Evolutionary conservation across 1,140 invertebrate genomes (phyloP).

Genomic region (Marisa cornuarietis): DNA sequence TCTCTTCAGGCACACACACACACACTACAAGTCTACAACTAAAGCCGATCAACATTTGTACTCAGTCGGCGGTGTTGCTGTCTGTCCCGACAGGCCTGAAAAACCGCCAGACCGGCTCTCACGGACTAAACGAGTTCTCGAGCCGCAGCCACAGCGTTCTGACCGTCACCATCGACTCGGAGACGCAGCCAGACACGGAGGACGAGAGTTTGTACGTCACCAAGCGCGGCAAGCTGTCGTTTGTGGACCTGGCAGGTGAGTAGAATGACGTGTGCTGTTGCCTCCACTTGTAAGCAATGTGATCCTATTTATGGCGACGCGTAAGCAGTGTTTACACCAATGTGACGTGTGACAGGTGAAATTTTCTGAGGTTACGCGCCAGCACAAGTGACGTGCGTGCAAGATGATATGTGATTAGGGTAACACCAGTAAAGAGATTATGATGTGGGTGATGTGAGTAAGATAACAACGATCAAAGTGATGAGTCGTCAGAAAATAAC

Average conservation of each 20-base stretch:
- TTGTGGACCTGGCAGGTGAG: conserved; percentile 66
- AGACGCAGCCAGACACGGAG: conserved; percentile 70
- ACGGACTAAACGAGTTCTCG: conserved; percentile 64
- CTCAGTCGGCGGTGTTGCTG: background rate
- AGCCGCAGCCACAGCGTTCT: conserved; percentile 66
- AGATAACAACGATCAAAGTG: background rate
- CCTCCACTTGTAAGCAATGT: background rate
- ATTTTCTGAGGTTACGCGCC: background rate
- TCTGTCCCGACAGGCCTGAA: conserved; percentile 48
- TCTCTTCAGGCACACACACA: too few relatives aligned
- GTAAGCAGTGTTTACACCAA: background rate
- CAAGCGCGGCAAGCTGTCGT: conserved; percentile 65
- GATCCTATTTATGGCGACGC: too few relatives aligned
- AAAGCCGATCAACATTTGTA: too few relatives aligned
- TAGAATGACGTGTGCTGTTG: background rate
- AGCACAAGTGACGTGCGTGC: background rate
- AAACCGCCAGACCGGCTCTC: conserved; percentile 62
- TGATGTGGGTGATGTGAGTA: background rate
- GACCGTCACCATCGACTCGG: conserved; percentile 63
- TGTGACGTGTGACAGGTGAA: background rate
- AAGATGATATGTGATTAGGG: too few relatives aligned
- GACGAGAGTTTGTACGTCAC: conserved; percentile 71
- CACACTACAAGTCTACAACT: too few relatives aligned
- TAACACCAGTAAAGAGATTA: background rate
- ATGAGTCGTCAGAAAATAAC: too few relatives aligned